Evolutionary conservation across 2,888 invertebrate genomes (phyloP), one percentile per base, ranked within the genome.

Genomic region (Melanchra persicariae): DNA sequence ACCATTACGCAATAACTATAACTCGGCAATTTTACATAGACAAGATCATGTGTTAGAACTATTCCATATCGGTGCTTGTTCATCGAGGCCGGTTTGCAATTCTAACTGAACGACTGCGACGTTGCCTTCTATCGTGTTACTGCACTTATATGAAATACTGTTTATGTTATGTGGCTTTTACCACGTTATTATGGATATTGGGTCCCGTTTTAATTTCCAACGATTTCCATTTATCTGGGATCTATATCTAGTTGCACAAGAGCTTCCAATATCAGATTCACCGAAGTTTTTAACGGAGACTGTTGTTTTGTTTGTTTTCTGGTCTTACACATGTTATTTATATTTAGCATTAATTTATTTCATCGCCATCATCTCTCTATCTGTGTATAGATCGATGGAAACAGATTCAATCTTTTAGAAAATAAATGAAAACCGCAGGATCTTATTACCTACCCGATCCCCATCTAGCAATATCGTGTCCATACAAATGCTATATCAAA

Each of bases 1-100:
- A 71, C 72, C 72, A 77, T 84, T 82, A 77, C 79, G 76, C 83
- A 83, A 83, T 76, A 79, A 69, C 67, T 80, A 82, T 80, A 83
- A 87, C 79, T 62, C 80, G 61, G 34, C 70, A 40, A 52, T 79
- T 83, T 85, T 76, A 69, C 76, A 81, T 82, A 74, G 76, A 78
- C 84, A 80, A 77, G 67, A 79, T 74, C 78, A 74, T 70, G 70
- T 70, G 70, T 70, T 77, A 81, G 70, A 77, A 66, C 65, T 61
- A 60, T 70, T 71, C 70, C 54, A 72, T 66, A 79, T 79, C 69
- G 61, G 67, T 40, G 62, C 10, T 59, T 70, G 73, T 77, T 70
- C 73, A 83, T 76, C 70, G 65, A 60, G 52, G 84, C 40, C 70
- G 79, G 80, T 74, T 82, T 74, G 77, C 75, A 60, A 69, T 77